Percentiles rank a stretch among this genome's conserved stretches.
phyloP scores from a whole-genome alignment of 2,113 vertebrate genomes.

The Corythornis cristatus region DNA sequence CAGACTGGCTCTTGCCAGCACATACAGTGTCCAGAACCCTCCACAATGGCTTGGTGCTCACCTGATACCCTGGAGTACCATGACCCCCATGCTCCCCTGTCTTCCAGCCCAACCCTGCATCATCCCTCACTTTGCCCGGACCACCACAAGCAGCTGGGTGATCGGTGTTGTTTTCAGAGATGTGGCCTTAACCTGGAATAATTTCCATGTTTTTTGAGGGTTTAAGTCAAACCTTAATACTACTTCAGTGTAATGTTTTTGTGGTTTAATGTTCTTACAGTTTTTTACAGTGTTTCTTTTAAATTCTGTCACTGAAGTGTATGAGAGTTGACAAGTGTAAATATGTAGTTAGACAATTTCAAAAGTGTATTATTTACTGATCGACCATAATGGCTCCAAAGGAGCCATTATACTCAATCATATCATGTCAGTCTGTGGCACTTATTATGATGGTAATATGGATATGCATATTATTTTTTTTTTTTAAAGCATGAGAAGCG shows the following conservation, averaged over 20 bases:
- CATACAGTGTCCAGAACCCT: background rate
- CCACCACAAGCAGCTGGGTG: background rate
- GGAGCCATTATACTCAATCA: conserved; percentile 77
- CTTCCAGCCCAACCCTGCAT: background rate
- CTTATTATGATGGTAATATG: conserved; percentile 77
- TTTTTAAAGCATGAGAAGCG: conserved; percentile 44
- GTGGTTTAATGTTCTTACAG: conserved; percentile 59
- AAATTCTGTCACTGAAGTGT: conserved; percentile 77
- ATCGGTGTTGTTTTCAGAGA: background rate
- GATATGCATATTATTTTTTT: conserved; percentile 76
- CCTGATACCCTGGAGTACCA: background rate
- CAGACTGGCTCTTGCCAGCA: fast-evolving
- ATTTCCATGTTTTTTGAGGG: conserved; percentile 31
- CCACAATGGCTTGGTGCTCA: background rate
- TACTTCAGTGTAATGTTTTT: conserved; percentile 38
- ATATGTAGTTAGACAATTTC: conserved; percentile 80
- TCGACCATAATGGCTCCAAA: conserved; percentile 75
- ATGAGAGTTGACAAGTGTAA: conserved; percentile 79
- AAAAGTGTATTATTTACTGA: conserved; percentile 83
- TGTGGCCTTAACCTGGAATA: conserved; percentile 27
- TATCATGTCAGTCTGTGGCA: conserved; percentile 76
- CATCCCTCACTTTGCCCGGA: background rate
- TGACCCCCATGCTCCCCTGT: fast-evolving
- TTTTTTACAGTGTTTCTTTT: conserved; percentile 72
- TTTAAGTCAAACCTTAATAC: conserved; percentile 53